Evolutionary conservation across 1,140 invertebrate genomes (phyloP).

Genomic region (Neocloeon triangulifer): DNA sequence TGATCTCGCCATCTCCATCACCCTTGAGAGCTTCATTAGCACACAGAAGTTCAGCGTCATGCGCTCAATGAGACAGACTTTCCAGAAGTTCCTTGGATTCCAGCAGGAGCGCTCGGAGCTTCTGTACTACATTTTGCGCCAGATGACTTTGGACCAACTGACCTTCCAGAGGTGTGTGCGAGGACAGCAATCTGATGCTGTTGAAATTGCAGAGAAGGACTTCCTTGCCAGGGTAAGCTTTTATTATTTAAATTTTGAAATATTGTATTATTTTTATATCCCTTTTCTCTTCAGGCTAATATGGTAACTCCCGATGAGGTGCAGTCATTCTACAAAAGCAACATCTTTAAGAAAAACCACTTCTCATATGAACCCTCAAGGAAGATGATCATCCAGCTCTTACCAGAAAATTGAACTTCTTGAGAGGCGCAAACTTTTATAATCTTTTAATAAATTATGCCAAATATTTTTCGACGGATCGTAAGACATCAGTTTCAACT

Average conservation of each 20-base stretch:
- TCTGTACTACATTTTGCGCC: constrained; percentile 83
- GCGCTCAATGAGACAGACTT: constrained; percentile 84
- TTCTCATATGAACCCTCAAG: constrained; percentile 66
- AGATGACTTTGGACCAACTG: constrained; percentile 78
- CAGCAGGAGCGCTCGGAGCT: constrained; percentile 93
- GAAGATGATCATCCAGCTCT: constrained; percentile 65
- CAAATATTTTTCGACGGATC: no score
- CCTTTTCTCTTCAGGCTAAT: background rate
- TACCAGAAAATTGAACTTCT: no score
- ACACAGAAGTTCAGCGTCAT: constrained; percentile 97
- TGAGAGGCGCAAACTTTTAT: no score
- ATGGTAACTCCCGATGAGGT: constrained; percentile 31
- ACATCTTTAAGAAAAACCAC: constrained; percentile 75
- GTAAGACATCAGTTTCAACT: no score
- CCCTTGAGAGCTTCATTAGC: constrained; percentile 94
- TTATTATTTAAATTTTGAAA: constrained; percentile 2
- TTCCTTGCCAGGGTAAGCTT: constrained; percentile 58
- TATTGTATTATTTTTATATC: background rate
- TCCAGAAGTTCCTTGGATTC: constrained; percentile 81
- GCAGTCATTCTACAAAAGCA: constrained; percentile 77
- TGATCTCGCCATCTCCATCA: constrained; percentile 89
- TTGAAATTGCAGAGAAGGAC: constrained; percentile 83
- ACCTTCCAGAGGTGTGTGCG: constrained; percentile 66
- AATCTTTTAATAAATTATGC: no score
- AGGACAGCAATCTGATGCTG: constrained; percentile 39